A percentile compares a stretch with the other conserved stretches of the same genome.
phyloP scores from a whole-genome alignment of 2,113 vertebrate species.

The Physeter macrocephalus region DNA sequence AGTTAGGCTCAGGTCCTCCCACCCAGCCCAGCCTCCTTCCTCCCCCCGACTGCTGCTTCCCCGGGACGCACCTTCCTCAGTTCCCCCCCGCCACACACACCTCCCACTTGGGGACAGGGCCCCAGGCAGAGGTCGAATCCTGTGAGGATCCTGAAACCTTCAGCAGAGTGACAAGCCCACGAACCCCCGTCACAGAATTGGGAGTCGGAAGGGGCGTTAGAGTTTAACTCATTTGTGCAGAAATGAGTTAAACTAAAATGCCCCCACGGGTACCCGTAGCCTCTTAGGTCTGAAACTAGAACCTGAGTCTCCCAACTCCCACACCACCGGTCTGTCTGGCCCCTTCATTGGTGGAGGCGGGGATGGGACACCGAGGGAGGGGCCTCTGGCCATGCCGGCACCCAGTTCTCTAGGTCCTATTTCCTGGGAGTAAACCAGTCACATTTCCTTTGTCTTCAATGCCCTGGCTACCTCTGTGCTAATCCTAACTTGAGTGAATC shows the following conservation, averaged over 20 bases:
- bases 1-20: slow-evolving; percentile 48
- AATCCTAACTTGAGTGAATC: background rate
- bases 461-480: background rate
- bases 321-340: background rate
- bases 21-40: slow-evolving; percentile 1
- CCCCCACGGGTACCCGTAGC: background rate
- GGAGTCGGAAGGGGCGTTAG: background rate
- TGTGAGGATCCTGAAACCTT: background rate
- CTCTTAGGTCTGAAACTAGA: background rate
- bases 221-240: background rate
- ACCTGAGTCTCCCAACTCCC: background rate
- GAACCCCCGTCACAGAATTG: background rate
- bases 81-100: background rate
- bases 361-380: too few species aligned
- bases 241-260: background rate
- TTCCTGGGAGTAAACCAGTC: background rate
- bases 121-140: background rate
- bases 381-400: background rate
- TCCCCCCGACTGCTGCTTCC: background rate
- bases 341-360: background rate
- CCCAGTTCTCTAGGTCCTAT: too few species aligned
- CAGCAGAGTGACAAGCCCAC: background rate
- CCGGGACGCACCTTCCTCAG: background rate
- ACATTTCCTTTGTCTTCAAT: background rate
- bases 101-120: background rate